Conservation (phyloP, 1,140 invertebrate species). For the Zaprionus inermis region DNA sequence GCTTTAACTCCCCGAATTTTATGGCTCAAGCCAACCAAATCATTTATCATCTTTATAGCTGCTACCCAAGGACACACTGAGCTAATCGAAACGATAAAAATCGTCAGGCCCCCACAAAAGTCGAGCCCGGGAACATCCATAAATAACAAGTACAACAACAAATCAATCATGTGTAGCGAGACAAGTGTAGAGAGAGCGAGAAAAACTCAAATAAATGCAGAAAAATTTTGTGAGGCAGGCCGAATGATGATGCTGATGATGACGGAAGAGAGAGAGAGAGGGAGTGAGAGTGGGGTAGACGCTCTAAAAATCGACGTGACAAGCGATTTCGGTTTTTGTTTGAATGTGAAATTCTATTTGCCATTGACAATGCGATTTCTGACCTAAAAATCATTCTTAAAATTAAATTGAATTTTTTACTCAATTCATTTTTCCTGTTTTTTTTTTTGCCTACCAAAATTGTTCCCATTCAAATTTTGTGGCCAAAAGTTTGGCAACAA, state of each 20-base stretch:
- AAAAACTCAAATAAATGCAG: not conserved
- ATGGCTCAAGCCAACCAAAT: slow-evolving; percentile 38
- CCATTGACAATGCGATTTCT: slow-evolving; percentile 20
- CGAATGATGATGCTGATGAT: not conserved
- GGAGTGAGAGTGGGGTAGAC: not conserved
- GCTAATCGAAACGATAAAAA: slow-evolving; percentile 71
- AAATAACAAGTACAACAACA: slow-evolving; percentile 37
- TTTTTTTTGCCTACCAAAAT: not conserved
- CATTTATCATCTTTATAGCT: slow-evolving; percentile 77
- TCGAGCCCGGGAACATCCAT: slow-evolving; percentile 14
- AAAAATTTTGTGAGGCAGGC: not conserved
- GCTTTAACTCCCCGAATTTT: slow-evolving; percentile 3
- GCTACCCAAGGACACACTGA: slow-evolving; percentile 47
- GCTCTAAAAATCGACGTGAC: slow-evolving; percentile 11
- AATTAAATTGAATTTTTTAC: slow-evolving; percentile 13
- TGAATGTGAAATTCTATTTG: not conserved
- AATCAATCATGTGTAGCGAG: slow-evolving; percentile 46
- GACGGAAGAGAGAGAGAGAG: not conserved
- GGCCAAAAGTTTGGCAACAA: slow-evolving; percentile 25
- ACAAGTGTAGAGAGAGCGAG: slow-evolving; percentile 2
- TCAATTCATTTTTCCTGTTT: slow-evolving; percentile 13
- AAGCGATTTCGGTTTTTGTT: slow-evolving; percentile 4
- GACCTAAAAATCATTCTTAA: slow-evolving; percentile 6
- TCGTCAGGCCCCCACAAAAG: slow-evolving; percentile 18
- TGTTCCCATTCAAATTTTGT: slow-evolving; percentile 4